Percentiles rank a stretch among this genome's conserved stretches.
These are phyloP conservation scores for Sebastes ruberrimus DNA, from an alignment of 2,797 vertebrate genomes.

Conservation along the genomic window DNA sequence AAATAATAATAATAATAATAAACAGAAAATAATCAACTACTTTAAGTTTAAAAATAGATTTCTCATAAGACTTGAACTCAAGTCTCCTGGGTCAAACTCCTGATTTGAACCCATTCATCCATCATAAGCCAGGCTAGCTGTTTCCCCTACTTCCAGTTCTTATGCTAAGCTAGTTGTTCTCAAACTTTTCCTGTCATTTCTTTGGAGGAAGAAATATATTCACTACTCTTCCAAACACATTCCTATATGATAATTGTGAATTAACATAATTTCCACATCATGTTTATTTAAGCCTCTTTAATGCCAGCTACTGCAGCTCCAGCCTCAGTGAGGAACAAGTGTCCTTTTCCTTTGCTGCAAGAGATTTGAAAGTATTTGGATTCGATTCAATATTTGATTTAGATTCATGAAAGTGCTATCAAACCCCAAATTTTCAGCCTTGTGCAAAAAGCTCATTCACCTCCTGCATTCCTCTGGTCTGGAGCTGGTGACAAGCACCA, in stretches of 20 bases:
- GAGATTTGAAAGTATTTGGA: neutral
- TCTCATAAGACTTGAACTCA: too few species aligned
- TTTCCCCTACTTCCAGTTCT: neutral
- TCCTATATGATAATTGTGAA: neutral
- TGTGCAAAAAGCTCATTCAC: constrained; percentile 40
- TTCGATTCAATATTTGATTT: constrained; percentile 6
- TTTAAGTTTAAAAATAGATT: too few species aligned
- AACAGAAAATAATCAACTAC: too few species aligned
- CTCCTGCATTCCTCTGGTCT: constrained; percentile 42
- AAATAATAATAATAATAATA: too few species aligned
- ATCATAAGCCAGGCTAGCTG: neutral
- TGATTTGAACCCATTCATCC: too few species aligned
- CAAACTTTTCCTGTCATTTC: too few species aligned
- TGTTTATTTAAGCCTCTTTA: neutral
- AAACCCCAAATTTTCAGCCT: constrained; percentile 18
- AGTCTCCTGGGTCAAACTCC: neutral
- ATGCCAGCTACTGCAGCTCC: neutral
- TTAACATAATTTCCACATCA: neutral
- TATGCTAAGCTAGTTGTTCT: too few species aligned
- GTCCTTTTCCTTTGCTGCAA: neutral
- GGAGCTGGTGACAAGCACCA: constrained; percentile 10
- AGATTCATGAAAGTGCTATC: constrained; percentile 3
- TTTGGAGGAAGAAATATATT: too few species aligned
- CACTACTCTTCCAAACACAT: neutral
- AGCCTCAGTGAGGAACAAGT: neutral